Evolutionary conservation across 2,797 vertebrate species (phyloP).

Genomic region (Malacoctenus gilli): DNA sequence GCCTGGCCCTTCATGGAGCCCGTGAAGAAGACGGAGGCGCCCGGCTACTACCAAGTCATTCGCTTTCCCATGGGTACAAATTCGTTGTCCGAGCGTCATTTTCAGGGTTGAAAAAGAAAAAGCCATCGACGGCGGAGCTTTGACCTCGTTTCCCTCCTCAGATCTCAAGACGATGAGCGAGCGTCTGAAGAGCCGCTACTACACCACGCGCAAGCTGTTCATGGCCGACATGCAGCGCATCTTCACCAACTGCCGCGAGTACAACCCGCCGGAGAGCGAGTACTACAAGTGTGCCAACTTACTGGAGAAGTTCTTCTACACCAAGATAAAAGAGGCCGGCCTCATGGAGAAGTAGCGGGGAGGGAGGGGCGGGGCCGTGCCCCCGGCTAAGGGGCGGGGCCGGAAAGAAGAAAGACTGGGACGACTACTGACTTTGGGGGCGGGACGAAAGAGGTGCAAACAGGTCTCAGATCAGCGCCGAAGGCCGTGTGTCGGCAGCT

Average conservation of each 20-base stretch:
- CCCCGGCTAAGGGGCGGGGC: conserved; percentile 32
- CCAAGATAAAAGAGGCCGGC: conserved; percentile 98
- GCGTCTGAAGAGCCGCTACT: conserved; percentile 97
- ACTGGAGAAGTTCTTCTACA: conserved; percentile 99
- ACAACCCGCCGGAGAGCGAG: conserved; percentile 98
- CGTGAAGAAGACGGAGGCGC: conserved; percentile 98
- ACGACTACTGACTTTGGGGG: no score
- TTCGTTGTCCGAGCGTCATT: conserved; percentile 98
- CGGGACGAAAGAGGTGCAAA: no score
- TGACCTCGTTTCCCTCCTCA: conserved; percentile 56
- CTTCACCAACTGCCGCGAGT: conserved; percentile 98
- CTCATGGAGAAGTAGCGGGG: conserved; percentile 90
- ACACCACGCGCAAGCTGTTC: conserved; percentile 96
- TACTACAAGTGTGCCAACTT: conserved; percentile 99
- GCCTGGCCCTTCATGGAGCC: conserved; percentile 99
- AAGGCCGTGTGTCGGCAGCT: no score
- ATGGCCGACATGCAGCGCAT: conserved; percentile 99
- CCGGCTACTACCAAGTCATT: conserved; percentile 99
- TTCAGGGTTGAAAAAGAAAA: no score
- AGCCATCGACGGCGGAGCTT: neutral
- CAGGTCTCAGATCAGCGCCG: no score
- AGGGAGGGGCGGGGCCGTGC: neutral
- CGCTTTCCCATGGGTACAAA: conserved; percentile 99
- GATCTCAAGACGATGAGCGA: conserved; percentile 99
- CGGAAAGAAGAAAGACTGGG: no score